Percentiles rank a stretch among this genome's conserved stretches.
phyloP scores from a whole-genome alignment of 1,140 invertebrate species.

The Brachionus calyciflorus region DNA sequence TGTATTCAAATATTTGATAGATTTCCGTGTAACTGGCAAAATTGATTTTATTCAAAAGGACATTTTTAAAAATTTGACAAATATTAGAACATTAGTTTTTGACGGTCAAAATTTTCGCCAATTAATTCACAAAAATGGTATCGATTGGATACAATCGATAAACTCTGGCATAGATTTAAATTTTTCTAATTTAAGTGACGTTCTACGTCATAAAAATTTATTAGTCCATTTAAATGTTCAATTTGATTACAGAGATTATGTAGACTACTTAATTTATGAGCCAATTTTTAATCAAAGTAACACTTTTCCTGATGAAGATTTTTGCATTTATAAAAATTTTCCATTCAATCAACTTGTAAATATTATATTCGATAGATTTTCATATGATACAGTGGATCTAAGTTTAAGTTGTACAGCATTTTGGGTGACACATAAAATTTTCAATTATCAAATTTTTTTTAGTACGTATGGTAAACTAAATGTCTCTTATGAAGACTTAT shows the following conservation, averaged over 20 bases:
- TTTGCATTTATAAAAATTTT: slow-evolving; percentile 6
- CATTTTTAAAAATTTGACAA: neutral
- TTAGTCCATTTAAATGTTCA: neutral
- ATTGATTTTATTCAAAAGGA: neutral
- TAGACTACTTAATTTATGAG: neutral
- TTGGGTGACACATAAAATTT: no score
- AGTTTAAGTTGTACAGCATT: no score
- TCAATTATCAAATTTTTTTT: no score
- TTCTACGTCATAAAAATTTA: neutral
- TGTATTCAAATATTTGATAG: slow-evolving; percentile 1
- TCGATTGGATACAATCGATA: neutral
- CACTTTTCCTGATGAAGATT: slow-evolving; percentile 3
- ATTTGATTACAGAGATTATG: neutral
- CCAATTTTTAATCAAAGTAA: neutral
- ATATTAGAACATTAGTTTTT: neutral
- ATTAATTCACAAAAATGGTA: neutral
- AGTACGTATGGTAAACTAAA: no score
- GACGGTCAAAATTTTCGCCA: slow-evolving; percentile 18
- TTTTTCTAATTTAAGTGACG: neutral
- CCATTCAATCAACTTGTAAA: neutral
- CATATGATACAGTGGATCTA: no score
- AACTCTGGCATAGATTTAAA: neutral
- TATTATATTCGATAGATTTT: neutral
- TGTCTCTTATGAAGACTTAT: no score
- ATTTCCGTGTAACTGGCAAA: neutral